Evolutionary conservation across 2,888 invertebrate species (phyloP), one percentile per base, ranked within the genome.

Genomic region (Hartigia nigra): DNA sequence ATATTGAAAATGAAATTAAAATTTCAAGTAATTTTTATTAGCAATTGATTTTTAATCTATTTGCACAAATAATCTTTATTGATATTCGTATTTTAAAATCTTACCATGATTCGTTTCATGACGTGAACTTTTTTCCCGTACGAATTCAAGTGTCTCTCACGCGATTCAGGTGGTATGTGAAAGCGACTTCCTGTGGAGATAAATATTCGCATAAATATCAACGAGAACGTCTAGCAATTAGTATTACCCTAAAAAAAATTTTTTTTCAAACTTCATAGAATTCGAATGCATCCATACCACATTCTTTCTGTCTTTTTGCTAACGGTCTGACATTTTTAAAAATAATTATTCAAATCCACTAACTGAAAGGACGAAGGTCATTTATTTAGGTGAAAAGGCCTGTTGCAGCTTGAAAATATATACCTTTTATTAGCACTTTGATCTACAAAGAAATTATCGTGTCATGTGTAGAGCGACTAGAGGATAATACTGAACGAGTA

Each of bases 351-450:
- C 55, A 23, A 55, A 23, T 55, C 55, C 55, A 55, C 5, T 55
- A 55, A 55, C 0, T 2, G 4, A 55, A 55, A 55, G 55, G 55
- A 55, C 9, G 9, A 23, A 23, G 55, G 55, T 55, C 1, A 55
- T 55, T 55, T 23, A 14, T 55, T 39, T 55, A 55, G 23, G 9
- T 23, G 23, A 55, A 55, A 23, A 23, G 55, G 55, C 55, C 12
- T 31, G 12, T 72, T 72, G 72, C 72, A 31, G 72, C 72, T 72
- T 72, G 31, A 4, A 72, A 72, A 72, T 72, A 72, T 72, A 72
- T 72, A 72, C 32, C 32, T 72, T 72, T 72, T 72, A 72, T 72
- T 72, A 34, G 31, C 32, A 3, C 31, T 4, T 72, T 34, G 72
- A 72, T 31, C 72, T 72, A 72, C 72, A 72, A 9, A 72, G 72